Base-by-base conservation (phyloP, 2,113 vertebrate genomes). In the Ailuropoda melanoleuca region DNA sequence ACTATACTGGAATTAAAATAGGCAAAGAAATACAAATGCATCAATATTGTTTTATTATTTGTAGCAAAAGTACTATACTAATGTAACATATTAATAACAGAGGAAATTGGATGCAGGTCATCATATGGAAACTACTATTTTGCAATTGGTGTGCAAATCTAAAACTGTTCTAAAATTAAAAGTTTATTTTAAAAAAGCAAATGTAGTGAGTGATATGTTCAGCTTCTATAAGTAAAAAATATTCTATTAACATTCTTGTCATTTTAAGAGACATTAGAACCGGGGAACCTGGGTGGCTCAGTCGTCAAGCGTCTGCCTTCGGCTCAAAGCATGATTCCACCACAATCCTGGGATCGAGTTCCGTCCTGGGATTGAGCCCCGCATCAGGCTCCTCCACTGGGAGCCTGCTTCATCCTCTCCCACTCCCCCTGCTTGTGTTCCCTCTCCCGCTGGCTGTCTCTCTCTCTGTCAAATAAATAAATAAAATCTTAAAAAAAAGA, bases 131-230 rank as follows among this genome's bases (percentile, higher is more conserved):
- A 85, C 24, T 94, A 46, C 24, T 78, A 46, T 55, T 66, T 84
- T 66, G 6, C 1, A 88, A 55, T 77, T 55, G 95, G 39, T 78
- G 37, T 60, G 17, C 55, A 88, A 89, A 66, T 37, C 24, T 78
- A 87, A 95, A 84, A 89, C 55, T 72, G 31, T 91, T 80, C 24
- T 96, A 50, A 64, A 97, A 83, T 78, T n/a, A 77, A 92, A 97
- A 39, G 4, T 34, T 81, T 86, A 88, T 64, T 77, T 81, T 29
- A 66, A 96, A 87, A 87, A 77, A 95, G 18, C 39, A 92, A 81
- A 72, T 77, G 18, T 55, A 62, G 31, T 19, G 21, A 94, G 43
- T 53, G 2, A 11, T 70, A 77, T 53, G 2, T 86, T 80, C n/a
- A 64, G 3, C 4, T 82, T 11, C 11, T 70, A 18, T n/a, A 95